phyloP scores from a whole-genome alignment of 2,888 invertebrate species.

The Brenthis daphne region DNA sequence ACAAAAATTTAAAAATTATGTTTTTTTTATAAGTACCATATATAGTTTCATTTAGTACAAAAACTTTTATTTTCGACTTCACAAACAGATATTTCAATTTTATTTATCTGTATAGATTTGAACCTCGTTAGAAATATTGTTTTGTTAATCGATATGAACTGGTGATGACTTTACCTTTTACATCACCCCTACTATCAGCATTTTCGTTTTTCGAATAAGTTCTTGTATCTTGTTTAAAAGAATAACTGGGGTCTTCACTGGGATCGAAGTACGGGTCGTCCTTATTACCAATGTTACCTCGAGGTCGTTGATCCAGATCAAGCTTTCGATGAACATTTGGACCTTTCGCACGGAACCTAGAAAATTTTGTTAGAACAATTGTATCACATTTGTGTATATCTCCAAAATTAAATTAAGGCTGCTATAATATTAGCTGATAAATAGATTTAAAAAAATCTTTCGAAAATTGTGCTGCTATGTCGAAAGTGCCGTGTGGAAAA shows the following conservation, averaged over 20 bases:
- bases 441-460: too few relatives aligned
- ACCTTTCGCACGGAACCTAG: constrained; percentile 88
- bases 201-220: constrained; percentile 86
- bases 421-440: too few relatives aligned
- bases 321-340: constrained; percentile 88
- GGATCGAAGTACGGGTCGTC: constrained; percentile 89
- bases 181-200: constrained; percentile 83
- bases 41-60: too few relatives aligned
- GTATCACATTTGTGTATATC: too few relatives aligned
- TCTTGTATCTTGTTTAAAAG: constrained; percentile 85
- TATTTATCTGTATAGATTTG: neutral
- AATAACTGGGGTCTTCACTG: constrained; percentile 89
- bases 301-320: constrained; percentile 86
- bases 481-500: too few relatives aligned
- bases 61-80: too few relatives aligned
- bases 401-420: too few relatives aligned
- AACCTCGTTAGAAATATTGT: neutral
- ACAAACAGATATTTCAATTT: too few relatives aligned
- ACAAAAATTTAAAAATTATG: too few relatives aligned
- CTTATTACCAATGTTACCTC: constrained; percentile 85
- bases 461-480: too few relatives aligned
- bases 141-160: neutral
- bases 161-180: constrained; percentile 71
- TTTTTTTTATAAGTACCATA: too few relatives aligned
- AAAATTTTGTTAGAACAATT: neutral